Percentiles rank a stretch among this genome's conserved stretches.
phyloP scores from a whole-genome alignment of 2,888 invertebrate species.

The Campoletis raptor region DNA sequence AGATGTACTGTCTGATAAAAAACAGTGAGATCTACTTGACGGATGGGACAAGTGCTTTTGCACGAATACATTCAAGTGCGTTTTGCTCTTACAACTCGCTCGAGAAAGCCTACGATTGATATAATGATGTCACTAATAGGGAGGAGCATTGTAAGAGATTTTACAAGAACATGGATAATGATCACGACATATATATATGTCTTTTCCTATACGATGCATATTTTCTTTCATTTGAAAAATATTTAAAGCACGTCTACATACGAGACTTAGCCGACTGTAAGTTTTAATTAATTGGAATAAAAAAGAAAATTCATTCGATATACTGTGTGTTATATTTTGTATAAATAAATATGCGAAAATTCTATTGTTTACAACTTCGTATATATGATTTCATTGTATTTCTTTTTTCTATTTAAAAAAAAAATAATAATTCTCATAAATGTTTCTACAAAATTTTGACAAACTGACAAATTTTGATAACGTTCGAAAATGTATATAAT shows the following conservation, averaged over 20 bases:
- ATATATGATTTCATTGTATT: neutral
- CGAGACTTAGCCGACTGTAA: neutral
- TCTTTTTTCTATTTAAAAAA: too few relatives aligned
- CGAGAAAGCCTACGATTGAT: constrained; percentile 47
- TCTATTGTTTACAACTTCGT: neutral
- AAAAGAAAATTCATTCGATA: neutral
- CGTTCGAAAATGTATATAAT: neutral
- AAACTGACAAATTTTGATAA: neutral
- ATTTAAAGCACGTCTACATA: neutral
- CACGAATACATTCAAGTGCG: constrained; percentile 45
- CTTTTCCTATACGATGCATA: constrained; percentile 3
- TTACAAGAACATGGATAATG: constrained; percentile 47
- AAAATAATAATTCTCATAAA: neutral
- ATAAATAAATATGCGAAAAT: neutral
- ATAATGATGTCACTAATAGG: constrained; percentile 61
- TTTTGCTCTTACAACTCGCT: constrained; percentile 19
- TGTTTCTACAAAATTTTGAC: too few relatives aligned
- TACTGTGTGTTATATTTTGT: neutral
- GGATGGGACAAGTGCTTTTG: constrained; percentile 36
- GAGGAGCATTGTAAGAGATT: constrained; percentile 8
- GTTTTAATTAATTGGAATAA: neutral
- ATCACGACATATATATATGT: constrained; percentile 27
- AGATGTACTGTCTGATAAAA: neutral
- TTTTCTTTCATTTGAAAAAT: constrained; percentile 2
- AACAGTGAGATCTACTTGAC: constrained; percentile 27